phyloP scores from a whole-genome alignment of 2,888 invertebrate genomes.

The Andrena chrysosceles region DNA sequence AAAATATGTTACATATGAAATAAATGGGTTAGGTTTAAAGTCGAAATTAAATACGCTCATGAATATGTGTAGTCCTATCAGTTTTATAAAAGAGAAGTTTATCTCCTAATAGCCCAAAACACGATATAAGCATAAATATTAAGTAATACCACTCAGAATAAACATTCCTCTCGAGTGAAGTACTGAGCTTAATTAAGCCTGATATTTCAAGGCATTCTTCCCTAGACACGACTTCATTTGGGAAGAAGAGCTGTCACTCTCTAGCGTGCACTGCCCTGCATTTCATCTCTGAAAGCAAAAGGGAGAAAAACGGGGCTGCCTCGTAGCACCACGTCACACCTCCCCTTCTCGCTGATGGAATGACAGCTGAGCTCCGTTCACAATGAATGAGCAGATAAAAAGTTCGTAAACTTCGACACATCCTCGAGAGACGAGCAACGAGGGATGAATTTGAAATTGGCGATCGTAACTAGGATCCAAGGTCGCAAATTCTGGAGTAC shows the following conservation, averaged over 20 bases:
- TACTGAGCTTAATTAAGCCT: conserved; percentile 17
- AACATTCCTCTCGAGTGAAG: background rate
- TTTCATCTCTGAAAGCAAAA: background rate
- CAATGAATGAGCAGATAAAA: conserved; percentile 9
- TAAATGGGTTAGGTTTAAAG: too few relatives aligned
- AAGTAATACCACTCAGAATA: background rate
- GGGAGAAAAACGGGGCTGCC: background rate
- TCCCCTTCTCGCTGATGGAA: background rate
- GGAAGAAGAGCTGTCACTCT: conserved; percentile 1
- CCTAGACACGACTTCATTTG: too few relatives aligned
- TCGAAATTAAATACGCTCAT: too few relatives aligned
- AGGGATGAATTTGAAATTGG: background rate
- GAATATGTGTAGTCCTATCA: too few relatives aligned
- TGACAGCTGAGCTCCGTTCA: background rate
- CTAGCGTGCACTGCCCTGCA: background rate
- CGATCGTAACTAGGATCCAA: background rate
- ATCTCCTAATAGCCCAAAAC: background rate
- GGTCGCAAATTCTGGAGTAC: conserved; percentile 13
- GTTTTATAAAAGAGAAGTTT: too few relatives aligned
- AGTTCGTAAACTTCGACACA: conserved; percentile 22
- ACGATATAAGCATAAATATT: background rate
- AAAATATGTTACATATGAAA: too few relatives aligned
- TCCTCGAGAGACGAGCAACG: background rate
- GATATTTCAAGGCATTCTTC: conserved; percentile 21
- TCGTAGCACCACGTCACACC: background rate